These are phyloP conservation scores for Eurystomus glaucurus DNA, from an alignment of 2,797 vertebrate genomes.

Conservation along the genomic window DNA sequence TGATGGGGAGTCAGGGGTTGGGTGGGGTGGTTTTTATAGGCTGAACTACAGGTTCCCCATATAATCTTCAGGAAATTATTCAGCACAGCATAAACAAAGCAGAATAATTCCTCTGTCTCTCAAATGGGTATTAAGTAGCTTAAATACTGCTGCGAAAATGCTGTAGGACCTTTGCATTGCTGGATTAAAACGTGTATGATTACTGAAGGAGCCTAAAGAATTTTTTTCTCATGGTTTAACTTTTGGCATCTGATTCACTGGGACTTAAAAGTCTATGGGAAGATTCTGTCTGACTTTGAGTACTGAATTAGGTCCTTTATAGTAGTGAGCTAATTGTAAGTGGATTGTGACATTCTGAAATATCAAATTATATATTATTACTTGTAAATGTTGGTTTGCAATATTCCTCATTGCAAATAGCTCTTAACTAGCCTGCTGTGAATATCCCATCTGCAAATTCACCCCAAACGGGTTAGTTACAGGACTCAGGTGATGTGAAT, in stretches of 20 bases:
- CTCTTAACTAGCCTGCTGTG: slow-evolving; percentile 12
- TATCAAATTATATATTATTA: not conserved
- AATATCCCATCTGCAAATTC: slow-evolving; percentile 6
- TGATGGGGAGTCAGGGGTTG: not conserved
- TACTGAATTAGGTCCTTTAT: not conserved
- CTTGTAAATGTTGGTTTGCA: not conserved
- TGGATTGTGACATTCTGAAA: not conserved
- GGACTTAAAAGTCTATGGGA: not conserved
- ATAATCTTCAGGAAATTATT: not conserved
- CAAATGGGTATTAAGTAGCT: not conserved
- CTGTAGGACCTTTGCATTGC: not conserved
- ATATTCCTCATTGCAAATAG: not conserved
- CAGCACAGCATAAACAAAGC: not conserved
- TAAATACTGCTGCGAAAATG: not conserved
- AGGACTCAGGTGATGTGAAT: not conserved
- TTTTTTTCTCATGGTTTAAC: not conserved
- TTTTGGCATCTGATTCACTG: not conserved
- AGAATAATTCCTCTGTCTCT: not conserved
- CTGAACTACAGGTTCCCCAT: not conserved
- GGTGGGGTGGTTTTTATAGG: not conserved
- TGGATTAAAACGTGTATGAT: not conserved
- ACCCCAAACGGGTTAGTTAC: not conserved
- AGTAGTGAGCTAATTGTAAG: not conserved
- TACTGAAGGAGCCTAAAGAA: not conserved
- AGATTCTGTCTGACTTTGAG: not conserved